phyloP scores from a whole-genome alignment of 92 coral and sea anemone species.

The Siderastrea siderea region DNA sequence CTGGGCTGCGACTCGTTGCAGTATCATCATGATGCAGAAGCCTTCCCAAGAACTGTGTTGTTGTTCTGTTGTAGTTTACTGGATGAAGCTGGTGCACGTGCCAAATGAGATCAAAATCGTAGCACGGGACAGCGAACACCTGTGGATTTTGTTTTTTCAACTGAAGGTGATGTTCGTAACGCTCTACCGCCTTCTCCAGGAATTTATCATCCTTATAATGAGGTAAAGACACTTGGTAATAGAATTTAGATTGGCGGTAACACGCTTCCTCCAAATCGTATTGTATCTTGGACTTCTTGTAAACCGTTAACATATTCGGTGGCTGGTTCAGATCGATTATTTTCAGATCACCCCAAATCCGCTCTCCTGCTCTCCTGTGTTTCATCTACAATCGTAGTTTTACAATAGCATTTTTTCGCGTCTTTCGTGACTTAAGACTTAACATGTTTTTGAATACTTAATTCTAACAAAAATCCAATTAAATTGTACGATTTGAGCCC shows the following conservation, averaged over 20 bases:
- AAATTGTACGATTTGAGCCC: background rate
- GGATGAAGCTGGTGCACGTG: constrained; percentile 86
- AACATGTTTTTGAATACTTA: background rate
- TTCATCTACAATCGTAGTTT: background rate
- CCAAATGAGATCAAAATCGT: constrained; percentile 88
- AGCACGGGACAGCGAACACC: constrained; percentile 81
- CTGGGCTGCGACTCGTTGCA: constrained; percentile 71
- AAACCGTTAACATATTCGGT: constrained; percentile 1
- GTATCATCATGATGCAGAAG: constrained; percentile 82
- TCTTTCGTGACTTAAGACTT: constrained; percentile 6
- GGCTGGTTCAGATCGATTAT: constrained; percentile 33
- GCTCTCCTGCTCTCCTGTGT: background rate
- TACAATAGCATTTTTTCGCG: background rate
- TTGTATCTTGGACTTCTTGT: constrained; percentile 34
- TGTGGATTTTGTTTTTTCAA: constrained; percentile 74
- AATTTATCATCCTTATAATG: constrained; percentile 72
- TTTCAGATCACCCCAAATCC: background rate
- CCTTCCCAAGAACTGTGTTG: constrained; percentile 37
- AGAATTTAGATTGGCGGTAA: constrained; percentile 58
- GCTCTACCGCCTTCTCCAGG: constrained; percentile 63
- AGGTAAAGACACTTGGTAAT: constrained; percentile 76
- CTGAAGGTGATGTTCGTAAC: constrained; percentile 73
- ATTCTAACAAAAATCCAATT: background rate
- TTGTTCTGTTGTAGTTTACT: constrained; percentile 62
- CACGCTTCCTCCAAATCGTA: constrained; percentile 64